These are phyloP conservation scores for Maniola hyperantus DNA, from an alignment of 2,888 invertebrate genomes.

Conservation along the genomic window DNA sequence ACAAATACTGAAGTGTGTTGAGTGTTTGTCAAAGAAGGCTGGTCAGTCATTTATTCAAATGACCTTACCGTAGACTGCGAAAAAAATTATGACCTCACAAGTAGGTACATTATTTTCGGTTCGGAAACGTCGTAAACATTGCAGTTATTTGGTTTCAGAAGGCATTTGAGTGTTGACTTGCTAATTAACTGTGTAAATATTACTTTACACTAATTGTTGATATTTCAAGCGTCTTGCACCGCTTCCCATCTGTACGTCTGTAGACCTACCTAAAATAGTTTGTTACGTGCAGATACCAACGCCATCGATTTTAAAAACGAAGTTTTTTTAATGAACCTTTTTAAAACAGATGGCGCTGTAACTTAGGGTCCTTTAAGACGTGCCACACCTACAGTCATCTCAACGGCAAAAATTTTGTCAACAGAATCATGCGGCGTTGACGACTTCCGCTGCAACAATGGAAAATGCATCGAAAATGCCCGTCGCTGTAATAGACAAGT, in stretches of 20 bases:
- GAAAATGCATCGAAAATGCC: constrained; percentile 78
- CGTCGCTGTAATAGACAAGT: constrained; percentile 82
- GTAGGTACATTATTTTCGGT: neutral
- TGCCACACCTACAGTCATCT: no score
- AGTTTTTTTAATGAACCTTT: neutral
- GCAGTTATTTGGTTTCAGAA: constrained; percentile 11
- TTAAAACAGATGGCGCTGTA: constrained; percentile 1
- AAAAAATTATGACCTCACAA: no score
- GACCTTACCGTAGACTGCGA: no score
- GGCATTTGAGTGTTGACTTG: constrained; percentile 28
- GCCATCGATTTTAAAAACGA: constrained; percentile 23
- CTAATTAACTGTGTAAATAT: constrained; percentile 39
- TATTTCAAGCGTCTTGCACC: constrained; percentile 23
- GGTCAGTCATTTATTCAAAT: no score
- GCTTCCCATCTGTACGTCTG: constrained; percentile 2
- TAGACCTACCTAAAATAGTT: neutral
- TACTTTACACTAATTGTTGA: constrained; percentile 30
- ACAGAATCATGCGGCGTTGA: constrained; percentile 68
- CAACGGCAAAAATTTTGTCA: constrained; percentile 43
- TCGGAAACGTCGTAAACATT: neutral
- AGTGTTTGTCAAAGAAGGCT: no score
- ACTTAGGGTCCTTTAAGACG: neutral
- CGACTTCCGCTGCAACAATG: constrained; percentile 80
- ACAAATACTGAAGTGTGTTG: no score
- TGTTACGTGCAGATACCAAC: neutral